Conservation (phyloP, 2,888 invertebrate genomes). For the Drosophila emarginata region DNA sequence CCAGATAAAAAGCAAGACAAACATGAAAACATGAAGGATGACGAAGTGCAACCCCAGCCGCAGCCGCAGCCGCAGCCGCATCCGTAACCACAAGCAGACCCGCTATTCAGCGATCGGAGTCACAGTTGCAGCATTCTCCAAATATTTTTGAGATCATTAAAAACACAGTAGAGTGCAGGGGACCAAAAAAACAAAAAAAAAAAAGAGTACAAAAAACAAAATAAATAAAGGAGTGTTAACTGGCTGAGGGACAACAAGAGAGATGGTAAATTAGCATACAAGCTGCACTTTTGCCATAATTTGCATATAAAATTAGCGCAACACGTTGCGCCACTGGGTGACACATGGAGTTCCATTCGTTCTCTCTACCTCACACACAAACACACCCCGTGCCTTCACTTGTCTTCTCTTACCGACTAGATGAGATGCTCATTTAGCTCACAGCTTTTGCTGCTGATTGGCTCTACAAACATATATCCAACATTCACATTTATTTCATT, state of each 20-base stretch:
- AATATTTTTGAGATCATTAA: conserved; percentile 58
- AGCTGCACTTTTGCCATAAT: conserved; percentile 74
- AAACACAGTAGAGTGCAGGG: conserved; percentile 11
- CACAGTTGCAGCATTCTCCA: conserved; percentile 53
- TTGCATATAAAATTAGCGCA: conserved; percentile 77
- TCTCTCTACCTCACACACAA: not conserved
- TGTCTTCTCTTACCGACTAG: conserved; percentile 9
- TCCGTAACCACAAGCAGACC: not conserved
- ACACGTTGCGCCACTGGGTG: conserved; percentile 60
- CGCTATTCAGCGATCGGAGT: conserved; percentile 21
- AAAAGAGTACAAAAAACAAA: conserved; percentile 52
- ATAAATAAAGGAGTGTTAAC: conserved; percentile 63
- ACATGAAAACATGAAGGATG: conserved; percentile 14
- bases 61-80: not conserved
- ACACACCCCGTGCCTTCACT: not conserved
- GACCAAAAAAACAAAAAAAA: not conserved
- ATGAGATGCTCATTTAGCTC: conserved; percentile 64
- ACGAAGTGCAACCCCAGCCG: not conserved
- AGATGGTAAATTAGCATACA: conserved; percentile 69
- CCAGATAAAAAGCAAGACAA: conserved; percentile 59
- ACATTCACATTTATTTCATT: not conserved
- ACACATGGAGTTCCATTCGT: conserved; percentile 40
- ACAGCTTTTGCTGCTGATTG: conserved; percentile 56
- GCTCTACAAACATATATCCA: conserved; percentile 53
- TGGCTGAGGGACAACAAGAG: conserved; percentile 17